Base-by-base conservation (phyloP, 2,113 vertebrate species). In the Vulpes lagopus region DNA sequence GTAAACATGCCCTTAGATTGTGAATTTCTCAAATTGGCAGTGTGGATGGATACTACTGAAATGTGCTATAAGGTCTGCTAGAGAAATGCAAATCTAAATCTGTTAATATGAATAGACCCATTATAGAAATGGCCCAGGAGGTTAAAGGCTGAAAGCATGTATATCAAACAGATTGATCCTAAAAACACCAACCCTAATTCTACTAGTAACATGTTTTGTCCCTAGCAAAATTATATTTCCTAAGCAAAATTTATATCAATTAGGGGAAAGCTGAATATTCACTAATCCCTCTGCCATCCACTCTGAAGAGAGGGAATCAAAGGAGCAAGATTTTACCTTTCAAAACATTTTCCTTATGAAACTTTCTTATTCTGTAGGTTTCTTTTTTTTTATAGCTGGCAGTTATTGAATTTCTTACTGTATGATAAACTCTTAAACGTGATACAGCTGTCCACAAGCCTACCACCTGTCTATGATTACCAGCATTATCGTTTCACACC, bases 391-490 rank as follows among this genome's bases (percentile, higher is more conserved):
- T 11, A 53, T 5, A 64, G 57, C 49, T 17, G 35, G 49, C 2
- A 20, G 30, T 5, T 4, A 27, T 2, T n/a, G 49, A 74, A 15
- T 17, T 15, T 25, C 27, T 57, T 49, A n/a, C 17, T 25, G n/a
- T 8, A n/a, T 11, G n/a, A 30, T 23, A 49, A 53, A 22, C 11
- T 62, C 49, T 80, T 49, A 62, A 4, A 27, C 11, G 4, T 17
- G 5, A 27, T 0, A 7, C 2, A 79, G 14, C 11, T 0, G 7
- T 27, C 30, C 53, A 3, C 19, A 22, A 5, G 32, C 55, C 53
- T 17, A 11, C 0, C 2, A 3, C 1, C 0, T 11, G 23, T n/a
- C 10, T 27, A 25, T 1, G 1, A 0, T 2, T 20, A 23, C 25
- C 57, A 12, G 11, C 5, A 11, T 23, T 43, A 27, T 1, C 27